Conservation (phyloP, 2,888 invertebrate species). For the Eristalis pertinax region DNA sequence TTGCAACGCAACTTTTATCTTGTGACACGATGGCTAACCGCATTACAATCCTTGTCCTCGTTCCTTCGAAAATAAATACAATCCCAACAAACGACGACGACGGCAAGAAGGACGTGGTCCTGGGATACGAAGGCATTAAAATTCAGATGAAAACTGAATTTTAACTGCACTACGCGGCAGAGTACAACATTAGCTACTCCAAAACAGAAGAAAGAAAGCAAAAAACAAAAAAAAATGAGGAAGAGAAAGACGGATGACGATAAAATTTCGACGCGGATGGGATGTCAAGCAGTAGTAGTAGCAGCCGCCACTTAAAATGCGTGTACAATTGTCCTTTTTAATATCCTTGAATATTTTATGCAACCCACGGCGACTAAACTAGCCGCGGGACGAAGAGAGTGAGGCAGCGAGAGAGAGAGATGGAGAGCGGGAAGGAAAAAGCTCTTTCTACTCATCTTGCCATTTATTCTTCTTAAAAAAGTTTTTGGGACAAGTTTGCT, state of each 20-base stretch:
- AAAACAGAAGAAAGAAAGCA: constrained; percentile 15
- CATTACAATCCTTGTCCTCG: constrained; percentile 65
- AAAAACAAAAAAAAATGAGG: constrained; percentile 8
- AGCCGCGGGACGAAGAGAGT: neutral
- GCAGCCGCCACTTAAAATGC: constrained; percentile 64
- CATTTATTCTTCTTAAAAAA: constrained; percentile 46
- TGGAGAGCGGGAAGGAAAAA: neutral
- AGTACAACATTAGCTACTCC: constrained; percentile 16
- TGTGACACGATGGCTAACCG: constrained; percentile 62
- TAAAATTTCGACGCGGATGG: constrained; percentile 58
- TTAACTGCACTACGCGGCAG: constrained; percentile 62
- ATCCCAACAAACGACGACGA: constrained; percentile 30
- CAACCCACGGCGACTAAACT: constrained; percentile 37
- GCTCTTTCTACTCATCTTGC: constrained; percentile 13
- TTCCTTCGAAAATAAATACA: constrained; percentile 38
- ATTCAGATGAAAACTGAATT: constrained; percentile 60
- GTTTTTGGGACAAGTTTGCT: constrained; percentile 56
- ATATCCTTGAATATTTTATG: constrained; percentile 68
- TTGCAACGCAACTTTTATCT: constrained; percentile 69
- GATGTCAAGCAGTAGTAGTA: constrained; percentile 50
- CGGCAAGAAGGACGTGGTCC: constrained; percentile 14
- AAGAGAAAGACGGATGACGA: constrained; percentile 23
- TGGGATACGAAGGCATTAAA: constrained; percentile 40
- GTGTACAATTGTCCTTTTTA: constrained; percentile 72
- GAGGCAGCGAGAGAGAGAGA: neutral